phyloP scores from a whole-genome alignment of 1,140 invertebrate genomes.

The Diorhabda sublineata region DNA sequence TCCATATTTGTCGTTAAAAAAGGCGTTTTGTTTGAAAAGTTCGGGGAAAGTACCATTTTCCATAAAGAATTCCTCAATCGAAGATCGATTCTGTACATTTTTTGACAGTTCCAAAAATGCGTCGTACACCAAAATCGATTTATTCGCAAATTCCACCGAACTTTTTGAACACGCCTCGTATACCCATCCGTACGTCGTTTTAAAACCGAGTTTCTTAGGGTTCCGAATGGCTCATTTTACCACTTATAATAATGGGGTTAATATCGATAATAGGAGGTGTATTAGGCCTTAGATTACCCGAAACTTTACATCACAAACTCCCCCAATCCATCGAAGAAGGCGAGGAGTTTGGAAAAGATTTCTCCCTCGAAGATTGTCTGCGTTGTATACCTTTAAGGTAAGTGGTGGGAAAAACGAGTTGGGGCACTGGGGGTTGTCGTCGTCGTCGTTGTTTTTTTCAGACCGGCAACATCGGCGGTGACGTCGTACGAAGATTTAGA shows the following conservation, averaged over 20 bases:
- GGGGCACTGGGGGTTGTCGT: background rate
- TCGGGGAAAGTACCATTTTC: no score
- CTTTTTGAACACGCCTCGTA: no score
- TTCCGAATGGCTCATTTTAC: conserved; percentile 74
- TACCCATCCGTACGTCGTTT: no score
- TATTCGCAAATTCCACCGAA: no score
- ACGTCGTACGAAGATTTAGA: conserved; percentile 61
- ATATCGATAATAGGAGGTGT: conserved; percentile 75
- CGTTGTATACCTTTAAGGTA: conserved; percentile 63
- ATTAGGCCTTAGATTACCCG: conserved; percentile 72
- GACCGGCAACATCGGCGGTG: conserved; percentile 41
- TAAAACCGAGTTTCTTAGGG: conserved; percentile 54
- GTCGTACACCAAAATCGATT: no score
- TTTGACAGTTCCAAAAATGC: no score
- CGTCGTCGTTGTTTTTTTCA: conserved; percentile 31
- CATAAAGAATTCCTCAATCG: no score
- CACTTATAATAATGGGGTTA: conserved; percentile 73
- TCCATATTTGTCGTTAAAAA: no score
- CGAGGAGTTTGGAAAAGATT: conserved; percentile 82
- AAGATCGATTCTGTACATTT: no score
- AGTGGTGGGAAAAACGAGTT: conserved; percentile 12
- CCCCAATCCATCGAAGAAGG: conserved; percentile 83
- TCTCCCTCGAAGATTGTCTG: conserved; percentile 67
- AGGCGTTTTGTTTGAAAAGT: no score
- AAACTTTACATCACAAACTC: conserved; percentile 73